Conservation (phyloP, 2,797 vertebrate species). For the Syncerus caffer region DNA sequence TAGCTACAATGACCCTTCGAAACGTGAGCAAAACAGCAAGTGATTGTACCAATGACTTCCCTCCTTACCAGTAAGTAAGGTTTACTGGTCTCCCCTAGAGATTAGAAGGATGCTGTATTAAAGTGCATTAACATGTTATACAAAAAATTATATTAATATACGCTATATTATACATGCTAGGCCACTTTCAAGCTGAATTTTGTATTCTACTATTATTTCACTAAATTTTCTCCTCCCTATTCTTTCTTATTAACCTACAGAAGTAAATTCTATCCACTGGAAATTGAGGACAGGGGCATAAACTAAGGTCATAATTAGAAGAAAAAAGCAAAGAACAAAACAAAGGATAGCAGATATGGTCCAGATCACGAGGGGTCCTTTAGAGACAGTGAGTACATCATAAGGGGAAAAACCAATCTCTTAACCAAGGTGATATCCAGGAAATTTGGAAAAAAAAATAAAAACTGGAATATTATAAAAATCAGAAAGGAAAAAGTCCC, state of each 20-base stretch:
- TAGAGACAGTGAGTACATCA: not conserved
- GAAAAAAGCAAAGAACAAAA: not conserved
- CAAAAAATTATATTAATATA: not conserved
- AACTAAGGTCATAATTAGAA: not conserved
- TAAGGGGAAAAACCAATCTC: not conserved
- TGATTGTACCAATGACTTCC: not conserved
- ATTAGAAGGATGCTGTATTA: not conserved
- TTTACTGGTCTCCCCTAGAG: not conserved
- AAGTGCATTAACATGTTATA: not conserved
- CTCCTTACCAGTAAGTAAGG: not conserved
- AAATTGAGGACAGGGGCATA: not conserved
- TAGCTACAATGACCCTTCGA: not conserved
- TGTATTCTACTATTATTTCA: not conserved
- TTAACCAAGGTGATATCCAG: not conserved
- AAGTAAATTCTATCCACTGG: not conserved
- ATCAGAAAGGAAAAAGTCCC: not conserved
- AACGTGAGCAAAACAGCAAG: not conserved
- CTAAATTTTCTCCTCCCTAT: not conserved
- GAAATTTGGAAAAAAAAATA: not conserved
- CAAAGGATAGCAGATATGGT: not conserved
- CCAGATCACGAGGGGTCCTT: not conserved
- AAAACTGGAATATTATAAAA: not conserved
- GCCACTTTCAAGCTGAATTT: not conserved
- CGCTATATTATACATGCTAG: not conserved
- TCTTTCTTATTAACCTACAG: not conserved